Conservation (phyloP, 2,113 vertebrate species). For the Astatotilapia flaviijosephi region DNA sequence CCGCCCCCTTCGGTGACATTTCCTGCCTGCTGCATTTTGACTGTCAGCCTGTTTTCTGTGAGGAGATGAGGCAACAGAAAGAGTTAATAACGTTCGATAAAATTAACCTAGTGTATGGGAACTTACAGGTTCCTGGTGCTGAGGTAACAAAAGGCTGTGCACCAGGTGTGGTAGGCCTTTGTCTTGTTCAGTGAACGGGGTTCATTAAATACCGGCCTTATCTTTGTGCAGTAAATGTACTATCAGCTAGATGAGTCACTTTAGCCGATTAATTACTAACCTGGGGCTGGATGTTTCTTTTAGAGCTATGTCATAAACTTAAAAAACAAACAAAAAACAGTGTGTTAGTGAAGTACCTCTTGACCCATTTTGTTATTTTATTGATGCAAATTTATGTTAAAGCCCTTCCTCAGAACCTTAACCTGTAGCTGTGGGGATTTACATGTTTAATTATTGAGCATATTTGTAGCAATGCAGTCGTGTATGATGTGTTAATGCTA, state of each 20-base stretch:
- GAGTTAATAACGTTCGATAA: neutral
- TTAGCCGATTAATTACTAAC: neutral
- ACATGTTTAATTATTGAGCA: neutral
- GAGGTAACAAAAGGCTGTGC: neutral
- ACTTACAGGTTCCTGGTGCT: neutral
- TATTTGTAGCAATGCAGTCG: neutral
- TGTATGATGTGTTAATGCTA: neutral
- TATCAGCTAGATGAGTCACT: neutral
- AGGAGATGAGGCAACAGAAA: neutral
- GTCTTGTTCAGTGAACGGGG: neutral
- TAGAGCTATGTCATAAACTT: neutral
- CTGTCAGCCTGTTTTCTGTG: constrained; percentile 65
- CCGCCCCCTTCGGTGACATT: constrained; percentile 59
- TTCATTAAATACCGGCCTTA: neutral
- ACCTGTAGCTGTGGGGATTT: neutral
- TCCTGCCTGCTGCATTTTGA: constrained; percentile 27
- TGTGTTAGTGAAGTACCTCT: neutral
- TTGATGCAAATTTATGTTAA: neutral
- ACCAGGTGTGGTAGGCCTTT: neutral
- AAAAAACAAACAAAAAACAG: neutral
- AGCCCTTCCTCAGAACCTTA: neutral
- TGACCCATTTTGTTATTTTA: neutral
- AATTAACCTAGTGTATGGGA: neutral
- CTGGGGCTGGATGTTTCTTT: neutral
- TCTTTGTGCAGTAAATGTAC: neutral